Conservation (phyloP, 2,113 vertebrate genomes). For the Boleophthalmus pectinirostris region DNA sequence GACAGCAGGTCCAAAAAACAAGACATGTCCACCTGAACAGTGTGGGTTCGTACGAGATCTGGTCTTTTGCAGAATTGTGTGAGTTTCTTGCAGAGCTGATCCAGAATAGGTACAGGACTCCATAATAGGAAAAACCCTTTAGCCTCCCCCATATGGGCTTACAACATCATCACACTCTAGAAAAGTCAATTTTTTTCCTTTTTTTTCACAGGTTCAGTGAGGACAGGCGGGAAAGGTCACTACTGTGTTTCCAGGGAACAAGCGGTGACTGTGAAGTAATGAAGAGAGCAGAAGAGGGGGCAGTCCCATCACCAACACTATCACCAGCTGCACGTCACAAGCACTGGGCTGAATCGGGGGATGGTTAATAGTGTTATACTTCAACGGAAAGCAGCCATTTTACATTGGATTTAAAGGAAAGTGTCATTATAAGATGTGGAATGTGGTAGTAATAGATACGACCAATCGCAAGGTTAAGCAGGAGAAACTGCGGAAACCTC, state of each 20-base stretch:
- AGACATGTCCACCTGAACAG: slow-evolving; percentile 71
- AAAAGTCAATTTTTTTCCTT: no score
- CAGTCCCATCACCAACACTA: not conserved
- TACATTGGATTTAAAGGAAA: no score
- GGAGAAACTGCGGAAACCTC: no score
- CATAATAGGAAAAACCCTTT: no score
- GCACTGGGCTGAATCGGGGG: not conserved
- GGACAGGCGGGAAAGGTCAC: not conserved
- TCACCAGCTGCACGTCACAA: not conserved
- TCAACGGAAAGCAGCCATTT: not conserved
- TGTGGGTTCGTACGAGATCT: slow-evolving; percentile 82
- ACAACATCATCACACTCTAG: no score
- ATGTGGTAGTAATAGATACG: no score
- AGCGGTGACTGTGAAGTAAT: not conserved
- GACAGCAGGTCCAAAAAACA: not conserved
- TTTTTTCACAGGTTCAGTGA: not conserved
- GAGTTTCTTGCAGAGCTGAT: slow-evolving; percentile 92
- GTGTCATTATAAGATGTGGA: no score
- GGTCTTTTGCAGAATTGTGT: slow-evolving; percentile 89
- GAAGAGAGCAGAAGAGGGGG: not conserved
- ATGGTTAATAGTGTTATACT: not conserved
- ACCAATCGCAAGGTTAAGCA: no score
- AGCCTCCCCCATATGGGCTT: no score
- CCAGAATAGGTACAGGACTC: no score
- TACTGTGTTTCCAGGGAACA: not conserved